Evolutionary conservation across 2,797 vertebrate genomes (phyloP).

Genomic region (Rhabdomys pumilio): DNA sequence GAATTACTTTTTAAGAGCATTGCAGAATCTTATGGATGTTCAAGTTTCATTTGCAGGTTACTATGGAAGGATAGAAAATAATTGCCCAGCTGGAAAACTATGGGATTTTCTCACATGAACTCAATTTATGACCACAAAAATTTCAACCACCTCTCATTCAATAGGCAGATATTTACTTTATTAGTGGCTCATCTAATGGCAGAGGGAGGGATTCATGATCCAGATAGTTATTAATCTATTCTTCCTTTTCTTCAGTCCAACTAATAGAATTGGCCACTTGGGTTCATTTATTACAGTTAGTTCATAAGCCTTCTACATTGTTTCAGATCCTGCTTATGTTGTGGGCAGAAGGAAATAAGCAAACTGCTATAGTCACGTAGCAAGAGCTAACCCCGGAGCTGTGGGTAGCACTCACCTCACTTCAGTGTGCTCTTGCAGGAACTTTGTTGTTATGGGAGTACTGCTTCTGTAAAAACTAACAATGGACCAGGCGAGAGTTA

Average conservation of each 20-base stretch:
- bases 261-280: background rate
- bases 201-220: background rate
- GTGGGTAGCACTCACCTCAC: background rate
- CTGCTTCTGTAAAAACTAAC: background rate
- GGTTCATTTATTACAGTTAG: background rate
- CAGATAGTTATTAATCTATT: background rate
- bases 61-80: background rate
- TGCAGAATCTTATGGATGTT: background rate
- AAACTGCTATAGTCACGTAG: background rate
- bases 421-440: background rate
- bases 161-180: background rate
- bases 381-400: background rate
- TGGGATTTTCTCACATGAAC: background rate
- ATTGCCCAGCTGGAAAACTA: background rate
- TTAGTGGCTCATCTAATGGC: background rate
- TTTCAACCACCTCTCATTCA: background rate
- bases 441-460: background rate
- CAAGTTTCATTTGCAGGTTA: background rate
- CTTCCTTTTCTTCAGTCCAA: background rate
- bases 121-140: background rate
- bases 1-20: background rate
- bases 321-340: background rate
- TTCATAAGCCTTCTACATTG: background rate
- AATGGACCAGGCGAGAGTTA: background rate
- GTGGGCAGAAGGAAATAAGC: background rate